These are phyloP conservation scores for Pterobdella sp. DNA, from an alignment of 2,888 invertebrate species.

Conservation along the genomic window DNA sequence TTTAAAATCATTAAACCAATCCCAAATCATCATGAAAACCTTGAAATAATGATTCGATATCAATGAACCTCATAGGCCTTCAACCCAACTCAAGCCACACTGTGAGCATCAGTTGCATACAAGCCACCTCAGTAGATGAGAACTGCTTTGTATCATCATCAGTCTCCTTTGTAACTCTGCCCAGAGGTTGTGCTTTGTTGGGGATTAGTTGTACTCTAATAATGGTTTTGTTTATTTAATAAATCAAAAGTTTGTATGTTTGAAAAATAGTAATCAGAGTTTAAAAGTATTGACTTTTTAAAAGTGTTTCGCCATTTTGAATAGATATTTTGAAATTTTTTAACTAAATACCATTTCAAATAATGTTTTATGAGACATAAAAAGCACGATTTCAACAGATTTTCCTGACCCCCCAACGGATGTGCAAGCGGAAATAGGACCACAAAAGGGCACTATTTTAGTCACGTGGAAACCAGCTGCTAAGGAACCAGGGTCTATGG, in stretches of 20 bases:
- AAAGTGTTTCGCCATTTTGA: too few relatives aligned
- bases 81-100: constrained; percentile 29
- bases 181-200: constrained; percentile 25
- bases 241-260: too few relatives aligned
- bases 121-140: constrained; percentile 14
- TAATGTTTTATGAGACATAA: too few relatives aligned
- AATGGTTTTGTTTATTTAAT: too few relatives aligned
- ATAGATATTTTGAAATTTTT: too few relatives aligned
- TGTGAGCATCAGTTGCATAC: constrained; percentile 24
- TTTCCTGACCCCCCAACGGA: constrained; percentile 61
- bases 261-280: too few relatives aligned
- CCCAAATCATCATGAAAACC: background rate
- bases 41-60: too few relatives aligned
- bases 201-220: too few relatives aligned
- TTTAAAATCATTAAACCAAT: background rate
- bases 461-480: constrained; percentile 86
- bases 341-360: too few relatives aligned
- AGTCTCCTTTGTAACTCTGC: constrained; percentile 32
- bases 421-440: constrained; percentile 88
- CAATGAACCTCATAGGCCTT: constrained; percentile 25
- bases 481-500: background rate
- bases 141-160: constrained; percentile 22
- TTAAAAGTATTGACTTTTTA: too few relatives aligned
- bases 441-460: constrained; percentile 93
- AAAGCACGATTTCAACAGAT: too few relatives aligned